These are phyloP conservation scores for Tetrapedia diversipes DNA, from an alignment of 2,888 invertebrate species.

Conservation along the genomic window DNA sequence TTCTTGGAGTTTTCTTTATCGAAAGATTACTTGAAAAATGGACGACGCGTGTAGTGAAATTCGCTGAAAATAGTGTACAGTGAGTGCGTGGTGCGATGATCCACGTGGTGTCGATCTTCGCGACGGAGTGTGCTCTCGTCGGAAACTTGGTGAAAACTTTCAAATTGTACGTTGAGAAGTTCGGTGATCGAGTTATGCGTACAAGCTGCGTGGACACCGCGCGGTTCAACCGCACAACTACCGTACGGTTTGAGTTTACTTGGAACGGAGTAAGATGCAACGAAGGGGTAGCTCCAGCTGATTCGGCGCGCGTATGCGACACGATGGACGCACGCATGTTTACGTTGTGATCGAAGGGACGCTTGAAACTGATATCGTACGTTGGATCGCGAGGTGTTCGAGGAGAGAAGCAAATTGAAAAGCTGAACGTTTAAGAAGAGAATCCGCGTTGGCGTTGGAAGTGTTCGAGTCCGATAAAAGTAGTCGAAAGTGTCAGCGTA, in stretches of 20 bases:
- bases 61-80: background rate
- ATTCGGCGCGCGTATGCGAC: slow-evolving; percentile 9
- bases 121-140: slow-evolving; percentile 36
- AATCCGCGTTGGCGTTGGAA: slow-evolving; percentile 7
- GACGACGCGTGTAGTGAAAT: background rate
- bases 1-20: too few relatives aligned
- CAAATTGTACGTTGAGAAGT: slow-evolving; percentile 27
- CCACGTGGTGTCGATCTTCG: slow-evolving; percentile 60
- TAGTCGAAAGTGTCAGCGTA: slow-evolving; percentile 26
- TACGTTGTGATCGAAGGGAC: background rate
- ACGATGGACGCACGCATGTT: background rate
- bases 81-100: slow-evolving; percentile 49
- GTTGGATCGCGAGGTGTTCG: background rate
- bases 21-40: background rate
- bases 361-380: background rate
- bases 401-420: background rate
- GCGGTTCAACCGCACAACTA: slow-evolving; percentile 3
- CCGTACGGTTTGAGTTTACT: background rate
- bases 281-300: slow-evolving; percentile 15
- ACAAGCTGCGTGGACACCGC: slow-evolving; percentile 19
- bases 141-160: slow-evolving; percentile 29
- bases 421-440: background rate
- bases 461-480: background rate
- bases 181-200: slow-evolving; percentile 11
- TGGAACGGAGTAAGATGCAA: slow-evolving; percentile 15